Percentiles rank a stretch among this genome's conserved stretches.
These are phyloP conservation scores for Macrostomum cliftonense DNA, from an alignment of 2,888 invertebrate species.

Conservation along the genomic window DNA sequence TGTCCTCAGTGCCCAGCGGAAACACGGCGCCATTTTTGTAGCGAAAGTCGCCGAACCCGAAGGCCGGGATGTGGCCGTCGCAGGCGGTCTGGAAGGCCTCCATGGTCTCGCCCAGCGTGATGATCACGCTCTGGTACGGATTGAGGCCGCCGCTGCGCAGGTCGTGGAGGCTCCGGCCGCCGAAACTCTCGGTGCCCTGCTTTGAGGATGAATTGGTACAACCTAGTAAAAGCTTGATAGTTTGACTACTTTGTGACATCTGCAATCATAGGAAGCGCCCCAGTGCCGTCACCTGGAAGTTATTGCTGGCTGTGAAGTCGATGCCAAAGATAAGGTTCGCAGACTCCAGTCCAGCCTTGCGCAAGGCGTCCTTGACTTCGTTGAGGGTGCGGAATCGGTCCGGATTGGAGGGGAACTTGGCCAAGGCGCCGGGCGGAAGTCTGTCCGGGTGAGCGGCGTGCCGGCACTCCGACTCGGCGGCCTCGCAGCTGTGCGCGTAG, in stretches of 20 bases:
- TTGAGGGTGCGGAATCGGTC: slow-evolving; percentile 27
- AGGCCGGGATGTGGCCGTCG: slow-evolving; percentile 39
- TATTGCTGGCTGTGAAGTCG: slow-evolving; percentile 43
- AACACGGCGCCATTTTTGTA: slow-evolving; percentile 39
- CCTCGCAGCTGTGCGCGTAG: no score
- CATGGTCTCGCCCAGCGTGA: slow-evolving; percentile 38
- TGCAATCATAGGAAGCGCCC: not conserved
- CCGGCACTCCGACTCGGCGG: no score
- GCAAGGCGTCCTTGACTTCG: slow-evolving; percentile 35
- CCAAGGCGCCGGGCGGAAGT: no score
- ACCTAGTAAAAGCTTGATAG: no score
- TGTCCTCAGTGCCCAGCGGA: slow-evolving; percentile 27
- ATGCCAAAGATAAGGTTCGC: slow-evolving; percentile 42
- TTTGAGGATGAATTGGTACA: no score
- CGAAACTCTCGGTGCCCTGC: slow-evolving; percentile 41
- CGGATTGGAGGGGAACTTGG: no score
- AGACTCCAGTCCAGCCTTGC: slow-evolving; percentile 38
- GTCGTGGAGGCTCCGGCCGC: slow-evolving; percentile 36
- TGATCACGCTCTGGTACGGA: slow-evolving; percentile 41
- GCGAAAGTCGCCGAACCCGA: slow-evolving; percentile 40
- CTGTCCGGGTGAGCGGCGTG: no score
- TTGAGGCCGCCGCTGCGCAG: slow-evolving; percentile 30
- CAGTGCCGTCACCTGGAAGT: slow-evolving; percentile 16
- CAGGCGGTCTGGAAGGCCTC: slow-evolving; percentile 35
- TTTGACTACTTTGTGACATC: not conserved